phyloP scores from a whole-genome alignment of 1,140 invertebrate genomes.

The Trichonephila inaurata region DNA sequence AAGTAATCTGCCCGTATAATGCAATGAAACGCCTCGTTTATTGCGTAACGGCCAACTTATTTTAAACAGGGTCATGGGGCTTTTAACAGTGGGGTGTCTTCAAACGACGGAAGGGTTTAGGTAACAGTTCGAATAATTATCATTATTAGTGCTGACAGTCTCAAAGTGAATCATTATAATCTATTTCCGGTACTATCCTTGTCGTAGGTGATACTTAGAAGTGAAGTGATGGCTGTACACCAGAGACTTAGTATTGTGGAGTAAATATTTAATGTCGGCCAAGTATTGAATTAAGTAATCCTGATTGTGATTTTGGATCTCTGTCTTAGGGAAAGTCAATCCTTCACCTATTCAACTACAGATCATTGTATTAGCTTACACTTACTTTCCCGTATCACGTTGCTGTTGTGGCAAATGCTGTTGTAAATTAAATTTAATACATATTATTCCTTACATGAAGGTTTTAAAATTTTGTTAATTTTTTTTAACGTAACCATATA shows the following conservation, averaged over 20 bases:
- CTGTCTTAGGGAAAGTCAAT: background rate
- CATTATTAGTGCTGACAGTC: constrained; percentile 62
- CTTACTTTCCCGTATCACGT: no score
- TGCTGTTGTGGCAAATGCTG: background rate
- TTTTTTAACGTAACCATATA: no score
- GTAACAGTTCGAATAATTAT: constrained; percentile 45
- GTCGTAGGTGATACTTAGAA: background rate
- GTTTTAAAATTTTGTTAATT: no score
- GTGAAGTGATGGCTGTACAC: background rate
- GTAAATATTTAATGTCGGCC: background rate
- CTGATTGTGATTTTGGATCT: background rate
- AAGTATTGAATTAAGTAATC: constrained; percentile 14
- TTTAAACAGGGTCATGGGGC: constrained; percentile 26
- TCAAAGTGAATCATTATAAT: constrained; percentile 55
- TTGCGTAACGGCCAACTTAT: constrained; percentile 56
- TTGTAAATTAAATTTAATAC: background rate
- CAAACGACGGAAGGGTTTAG: constrained; percentile 36
- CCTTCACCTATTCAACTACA: background rate
- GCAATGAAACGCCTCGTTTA: constrained; percentile 63
- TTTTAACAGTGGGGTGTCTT: constrained; percentile 31
- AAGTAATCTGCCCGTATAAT: constrained; percentile 58
- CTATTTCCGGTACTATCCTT: constrained; percentile 28
- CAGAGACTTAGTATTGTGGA: constrained; percentile 22
- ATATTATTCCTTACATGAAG: no score
- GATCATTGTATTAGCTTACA: background rate